Conservation (phyloP, 1,140 invertebrate species). For the Zaprionus taronus region DNA sequence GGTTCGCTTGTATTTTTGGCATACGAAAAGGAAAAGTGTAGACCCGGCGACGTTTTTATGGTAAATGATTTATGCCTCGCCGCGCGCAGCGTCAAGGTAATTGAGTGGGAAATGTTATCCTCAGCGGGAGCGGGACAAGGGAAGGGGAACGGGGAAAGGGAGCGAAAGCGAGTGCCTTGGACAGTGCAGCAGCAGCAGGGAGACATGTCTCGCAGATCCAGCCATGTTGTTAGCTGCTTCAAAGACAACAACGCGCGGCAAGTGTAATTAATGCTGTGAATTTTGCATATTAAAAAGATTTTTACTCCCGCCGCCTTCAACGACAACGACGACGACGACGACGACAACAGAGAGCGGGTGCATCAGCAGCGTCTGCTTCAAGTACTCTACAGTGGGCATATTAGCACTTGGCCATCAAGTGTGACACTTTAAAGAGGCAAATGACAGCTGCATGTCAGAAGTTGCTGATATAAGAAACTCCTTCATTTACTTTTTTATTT, state of each 20-base stretch:
- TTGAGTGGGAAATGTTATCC: constrained; percentile 76
- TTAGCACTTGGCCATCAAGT: constrained; percentile 1
- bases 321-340: not conserved
- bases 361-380: constrained; percentile 37
- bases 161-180: not conserved
- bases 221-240: constrained; percentile 76
- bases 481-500: too few species aligned
- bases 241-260: constrained; percentile 75
- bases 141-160: not conserved
- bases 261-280: constrained; percentile 82
- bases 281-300: constrained; percentile 79
- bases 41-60: constrained; percentile 78
- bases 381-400: not conserved
- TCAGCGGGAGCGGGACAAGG: constrained; percentile 13
- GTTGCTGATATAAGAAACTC: not conserved
- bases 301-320: constrained; percentile 55
- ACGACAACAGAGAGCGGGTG: constrained; percentile 18
- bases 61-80: constrained; percentile 76
- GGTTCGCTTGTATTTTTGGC: constrained; percentile 75
- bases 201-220: constrained; percentile 27
- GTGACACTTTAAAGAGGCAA: not conserved
- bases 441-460: not conserved
- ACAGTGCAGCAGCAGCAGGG: constrained; percentile 10
- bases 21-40: constrained; percentile 81
- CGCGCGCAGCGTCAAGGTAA: constrained; percentile 77